phyloP scores from a whole-genome alignment of 2,888 invertebrate species.

The Hymenopus coronatus region DNA sequence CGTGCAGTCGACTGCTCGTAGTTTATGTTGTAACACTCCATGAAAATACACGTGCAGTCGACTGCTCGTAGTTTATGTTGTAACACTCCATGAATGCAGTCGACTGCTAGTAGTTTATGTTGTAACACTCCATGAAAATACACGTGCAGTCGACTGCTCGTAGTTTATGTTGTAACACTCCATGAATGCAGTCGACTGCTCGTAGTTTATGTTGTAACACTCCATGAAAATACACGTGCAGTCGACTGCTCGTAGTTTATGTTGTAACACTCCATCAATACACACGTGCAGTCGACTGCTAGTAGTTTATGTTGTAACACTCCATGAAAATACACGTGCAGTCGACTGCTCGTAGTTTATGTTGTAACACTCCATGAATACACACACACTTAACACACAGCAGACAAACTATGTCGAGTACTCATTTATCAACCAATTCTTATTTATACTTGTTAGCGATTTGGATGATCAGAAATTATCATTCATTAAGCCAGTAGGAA shows the following conservation, averaged over 20 bases:
- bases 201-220: slow-evolving; percentile 4
- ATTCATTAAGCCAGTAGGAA: neutral
- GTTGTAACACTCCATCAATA: slow-evolving; percentile 7
- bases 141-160: neutral
- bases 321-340: neutral
- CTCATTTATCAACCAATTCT: slow-evolving; percentile 2
- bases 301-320: slow-evolving; percentile 3
- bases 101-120: neutral
- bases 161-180: slow-evolving; percentile 7
- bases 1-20: neutral
- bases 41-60: neutral
- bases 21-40: slow-evolving; percentile 9
- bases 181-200: neutral
- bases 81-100: slow-evolving; percentile 3
- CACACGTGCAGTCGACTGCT: neutral
- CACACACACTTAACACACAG: neutral
- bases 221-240: neutral
- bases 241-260: neutral
- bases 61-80: neutral
- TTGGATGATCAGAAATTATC: neutral
- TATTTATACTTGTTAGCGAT: neutral
- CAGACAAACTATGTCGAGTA: slow-evolving; percentile 12
- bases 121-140: slow-evolving; percentile 3
- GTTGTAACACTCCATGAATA: slow-evolving; percentile 8
- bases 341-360: neutral